Base-by-base conservation (phyloP, 2,888 invertebrate species). In the Eilema caniola region DNA sequence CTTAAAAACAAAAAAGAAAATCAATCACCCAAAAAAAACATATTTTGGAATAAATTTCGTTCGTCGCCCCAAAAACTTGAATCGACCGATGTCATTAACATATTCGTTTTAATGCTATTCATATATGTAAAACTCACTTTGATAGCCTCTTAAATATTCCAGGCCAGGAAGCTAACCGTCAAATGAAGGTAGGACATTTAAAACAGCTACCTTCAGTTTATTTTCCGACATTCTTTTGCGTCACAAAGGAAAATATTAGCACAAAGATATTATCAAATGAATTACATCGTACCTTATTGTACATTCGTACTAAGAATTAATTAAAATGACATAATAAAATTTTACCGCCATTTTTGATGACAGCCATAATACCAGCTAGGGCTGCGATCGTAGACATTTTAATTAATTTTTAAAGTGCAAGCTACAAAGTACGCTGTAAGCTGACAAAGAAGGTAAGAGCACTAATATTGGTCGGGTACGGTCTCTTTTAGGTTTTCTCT, bases 251-350 rank as follows among this genome's bases (percentile, higher is more conserved):
- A 61, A 66, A 71, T 53, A 53, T 33, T 31, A 33, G 16, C 33
- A 23, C 23, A 33, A 25, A 65, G 14, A 66, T 66, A 37, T 72
- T 76, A 74, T 78, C 74, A 74, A 23, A 53, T 53, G 20, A 20
- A 53, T 78, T 37, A 73, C 72, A 53, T 47, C 47, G 47, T 53
- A 53, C 62, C 64, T 69, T 68, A 62, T 67, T 56, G 66, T 65
- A 67, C 62, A 66, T 56, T 47, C 70, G 62, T 57, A 56, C 41
- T 47, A 62, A 37, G 74, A 62, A 66, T 80, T 80, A 80, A 80
- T 80, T 80, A 80, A 76, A 76, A 72, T 73, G 62, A 70, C 73
- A 72, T 80, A 72, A 80, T 77, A 77, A 77, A 73, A 63, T 72
- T 62, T 56, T 24, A 73, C 59, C 68, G 75, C 73, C 77, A 77